Base-by-base conservation (phyloP, 2,888 invertebrate genomes). In the Eilema griseolum region DNA sequence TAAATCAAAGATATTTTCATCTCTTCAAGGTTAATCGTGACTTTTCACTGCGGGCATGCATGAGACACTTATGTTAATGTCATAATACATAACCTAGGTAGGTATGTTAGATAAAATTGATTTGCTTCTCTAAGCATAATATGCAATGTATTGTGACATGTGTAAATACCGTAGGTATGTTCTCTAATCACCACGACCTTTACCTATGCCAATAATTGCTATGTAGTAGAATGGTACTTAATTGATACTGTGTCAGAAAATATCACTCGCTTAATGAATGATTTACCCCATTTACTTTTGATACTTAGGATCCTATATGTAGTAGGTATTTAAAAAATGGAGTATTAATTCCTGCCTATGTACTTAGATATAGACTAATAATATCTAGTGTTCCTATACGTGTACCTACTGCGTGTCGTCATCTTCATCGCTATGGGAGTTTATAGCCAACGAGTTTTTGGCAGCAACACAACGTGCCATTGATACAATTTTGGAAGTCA, bases 371-470 rank as follows among this genome's bases (percentile, higher is more conserved):
- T 52, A 8, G n/a, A n/a, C 52, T 52, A n/a, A n/a, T 52, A 52
- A n/a, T n/a, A 52, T n/a, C n/a, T n/a, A n/a, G n/a, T n/a, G n/a
- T n/a, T n/a, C n/a, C n/a, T n/a, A n/a, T n/a, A 10, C 2, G 10
- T 52, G 10, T 10, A n/a, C 8, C 10, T 52, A 52, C n/a, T n/a
- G n/a, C n/a, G 52, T 10, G 52, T 52, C 52, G 16, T 46, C 46
- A 20, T 41, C 12, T 0, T 41, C 41, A 46, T 52, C 52, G 8
- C 52, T n/a, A 46, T 52, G n/a, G 52, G 52, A 52, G 2, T 41
- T 52, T 12, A n/a, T n/a, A n/a, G 52, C 52, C 52, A 52, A n/a
- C 52, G n/a, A 52, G 46, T 52, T 52, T 52, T 52, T 52, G 52
- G 52, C 52, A 52, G 52, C 10, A 2, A 52, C n/a, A n/a, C 52